Evolutionary conservation across 2,888 invertebrate genomes (phyloP), one percentile per base, ranked within the genome.

Genomic region (Dascillus cervinus): DNA sequence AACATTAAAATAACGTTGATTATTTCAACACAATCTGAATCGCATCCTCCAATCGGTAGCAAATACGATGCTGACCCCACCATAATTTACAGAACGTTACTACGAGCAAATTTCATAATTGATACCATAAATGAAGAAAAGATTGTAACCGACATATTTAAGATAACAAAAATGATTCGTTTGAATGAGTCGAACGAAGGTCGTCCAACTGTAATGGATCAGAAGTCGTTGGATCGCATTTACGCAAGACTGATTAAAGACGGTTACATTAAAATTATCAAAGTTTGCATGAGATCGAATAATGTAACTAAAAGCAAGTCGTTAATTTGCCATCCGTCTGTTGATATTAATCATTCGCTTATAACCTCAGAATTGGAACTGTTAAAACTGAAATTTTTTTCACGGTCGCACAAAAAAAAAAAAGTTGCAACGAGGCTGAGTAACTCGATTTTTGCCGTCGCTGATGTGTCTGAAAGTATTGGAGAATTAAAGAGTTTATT

Each of bases 31-130:
- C 49, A 52, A 10, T 43, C 56, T 6, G 43, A 46, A 24, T 8
- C 17, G 17, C 17, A 17, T 4, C 17, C 8, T 17, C 8, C 8
- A 4, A 17, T 8, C 17, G 17, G 8, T 17, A 17, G 4, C 5
- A 17, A 17, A 17, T 17, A 6, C 17, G 2, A 13, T 14, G 4
- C 6, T 30, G 22, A 45, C 33, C 26, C 34, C n/a, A 30, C 34
- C 37, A 25, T 29, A 4, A 68, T 72, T 1, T 64, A 69, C 20
- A 58, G 71, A 39, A 53, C 70, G 15, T 37, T 74, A 5, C 62
- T 65, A 22, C 65, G 85, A 29, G 72, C 75, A n/a, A 74, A 75
- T 49, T 62, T 75, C 32, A 74, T 84, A 34, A 64, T 83, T 9
- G 69, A 75, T 34, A 61, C 69, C 4, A 65, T 85, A 0, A 69